Conservation (phyloP, 92 coral and sea anemone genomes). For the Parazoanthus atlanticus region DNA sequence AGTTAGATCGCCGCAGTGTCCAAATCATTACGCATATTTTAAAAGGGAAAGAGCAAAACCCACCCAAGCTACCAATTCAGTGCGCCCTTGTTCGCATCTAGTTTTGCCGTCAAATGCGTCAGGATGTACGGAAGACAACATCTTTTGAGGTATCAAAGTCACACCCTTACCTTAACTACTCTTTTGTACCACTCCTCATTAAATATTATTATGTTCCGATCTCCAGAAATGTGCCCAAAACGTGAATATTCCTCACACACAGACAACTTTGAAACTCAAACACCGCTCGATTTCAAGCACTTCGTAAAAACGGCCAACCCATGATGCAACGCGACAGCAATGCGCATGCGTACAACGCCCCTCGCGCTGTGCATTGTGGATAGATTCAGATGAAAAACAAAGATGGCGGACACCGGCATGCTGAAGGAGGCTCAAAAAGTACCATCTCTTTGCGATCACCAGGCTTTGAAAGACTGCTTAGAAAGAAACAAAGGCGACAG, state of each 20-base stretch:
- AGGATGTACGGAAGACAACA: constrained; percentile 38
- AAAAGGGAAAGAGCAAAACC: constrained; percentile 78
- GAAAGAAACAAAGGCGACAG: constrained; percentile 80
- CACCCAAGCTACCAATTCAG: constrained; percentile 80
- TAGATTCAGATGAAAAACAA: constrained; percentile 42
- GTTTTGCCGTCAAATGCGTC: constrained; percentile 54
- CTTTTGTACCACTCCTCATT: constrained; percentile 67
- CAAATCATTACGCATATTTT: constrained; percentile 83
- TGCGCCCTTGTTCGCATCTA: constrained; percentile 49
- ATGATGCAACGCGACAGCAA: constrained; percentile 80
- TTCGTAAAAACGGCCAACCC: constrained; percentile 97
- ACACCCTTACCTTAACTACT: constrained; percentile 63
- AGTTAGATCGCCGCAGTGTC: constrained; percentile 46
- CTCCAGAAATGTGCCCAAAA: constrained; percentile 59
- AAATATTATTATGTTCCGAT: constrained; percentile 52
- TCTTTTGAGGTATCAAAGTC: constrained; percentile 39
- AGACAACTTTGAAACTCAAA: constrained; percentile 84
- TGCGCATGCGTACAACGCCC: constrained; percentile 75
- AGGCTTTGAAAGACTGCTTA: constrained; percentile 77
- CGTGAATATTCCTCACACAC: constrained; percentile 61
- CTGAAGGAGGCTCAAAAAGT: not conserved
- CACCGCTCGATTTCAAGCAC: constrained; percentile 97
- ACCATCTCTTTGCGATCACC: constrained; percentile 65
- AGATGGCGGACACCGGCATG: constrained; percentile 70
- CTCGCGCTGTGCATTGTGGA: constrained; percentile 40